These are phyloP conservation scores for Otolemur garnettii DNA, from an alignment of 2,113 vertebrate genomes.

Conservation along the genomic window DNA sequence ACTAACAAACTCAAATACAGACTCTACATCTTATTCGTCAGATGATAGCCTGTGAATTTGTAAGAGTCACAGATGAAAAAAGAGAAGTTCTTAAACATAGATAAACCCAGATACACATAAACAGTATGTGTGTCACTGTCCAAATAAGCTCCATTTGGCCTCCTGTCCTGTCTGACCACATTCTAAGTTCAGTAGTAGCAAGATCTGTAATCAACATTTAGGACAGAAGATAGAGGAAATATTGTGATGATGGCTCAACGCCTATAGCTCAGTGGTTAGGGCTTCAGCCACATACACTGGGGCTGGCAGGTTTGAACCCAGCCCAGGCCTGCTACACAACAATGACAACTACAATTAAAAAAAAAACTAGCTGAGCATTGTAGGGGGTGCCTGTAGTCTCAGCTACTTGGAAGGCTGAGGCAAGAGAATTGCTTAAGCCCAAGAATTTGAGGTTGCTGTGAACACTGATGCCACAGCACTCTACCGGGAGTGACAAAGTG, in stretches of 20 bases:
- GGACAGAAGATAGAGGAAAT: conserved; percentile 5
- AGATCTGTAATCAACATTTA: not conserved
- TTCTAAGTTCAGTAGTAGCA: conserved; percentile 33
- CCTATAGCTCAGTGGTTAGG: too few relatives aligned
- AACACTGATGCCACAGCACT: too few relatives aligned
- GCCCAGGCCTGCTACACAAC: too few relatives aligned
- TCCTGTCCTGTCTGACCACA: not conserved
- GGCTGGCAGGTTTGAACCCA: too few relatives aligned
- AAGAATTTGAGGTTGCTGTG: too few relatives aligned
- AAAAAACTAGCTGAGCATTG: too few relatives aligned
- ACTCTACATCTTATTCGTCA: not conserved
- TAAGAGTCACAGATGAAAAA: conserved; percentile 36
- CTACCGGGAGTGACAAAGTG: too few relatives aligned
- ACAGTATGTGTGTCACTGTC: not conserved
- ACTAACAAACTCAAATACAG: conserved; percentile 35
- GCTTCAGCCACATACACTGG: too few relatives aligned
- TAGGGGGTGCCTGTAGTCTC: too few relatives aligned
- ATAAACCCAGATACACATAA: conserved; percentile 11
- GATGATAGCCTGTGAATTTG: conserved; percentile 26
- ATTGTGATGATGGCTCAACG: not conserved
- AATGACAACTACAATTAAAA: too few relatives aligned
- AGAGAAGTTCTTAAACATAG: conserved; percentile 52
- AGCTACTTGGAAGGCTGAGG: too few relatives aligned
- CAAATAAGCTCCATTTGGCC: conserved; percentile 1
- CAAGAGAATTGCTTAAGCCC: too few relatives aligned